Evolutionary conservation across 1,140 invertebrate genomes (phyloP).

Genomic region (Drosophila orena): DNA sequence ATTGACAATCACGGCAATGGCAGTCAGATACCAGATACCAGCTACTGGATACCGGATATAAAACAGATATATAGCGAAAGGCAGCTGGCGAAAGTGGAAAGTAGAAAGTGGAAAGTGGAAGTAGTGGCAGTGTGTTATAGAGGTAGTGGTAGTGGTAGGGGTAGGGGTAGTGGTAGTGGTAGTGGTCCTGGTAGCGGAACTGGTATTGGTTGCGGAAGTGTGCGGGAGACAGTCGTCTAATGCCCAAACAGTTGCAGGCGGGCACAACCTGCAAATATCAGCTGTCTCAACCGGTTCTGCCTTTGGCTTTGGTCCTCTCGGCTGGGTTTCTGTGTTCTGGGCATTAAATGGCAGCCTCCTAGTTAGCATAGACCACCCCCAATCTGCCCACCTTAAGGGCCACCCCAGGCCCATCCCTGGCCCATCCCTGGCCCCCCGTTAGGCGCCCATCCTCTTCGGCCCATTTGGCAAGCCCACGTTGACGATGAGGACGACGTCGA

Average conservation of each 20-base stretch:
- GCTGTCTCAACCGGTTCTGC: slow-evolving; percentile 32
- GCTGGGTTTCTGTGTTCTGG: neutral
- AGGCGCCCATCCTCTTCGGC: slow-evolving; percentile 15
- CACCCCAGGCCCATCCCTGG: neutral
- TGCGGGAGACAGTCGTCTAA: slow-evolving; percentile 10
- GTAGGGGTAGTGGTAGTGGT: too few species aligned
- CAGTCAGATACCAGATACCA: slow-evolving; percentile 14
- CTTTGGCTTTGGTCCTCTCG: neutral
- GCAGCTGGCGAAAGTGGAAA: neutral
- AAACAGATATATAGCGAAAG: neutral
- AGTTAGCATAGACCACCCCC: slow-evolving; percentile 9
- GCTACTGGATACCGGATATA: neutral
- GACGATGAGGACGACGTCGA: slow-evolving; percentile 44
- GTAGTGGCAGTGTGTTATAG: neutral
- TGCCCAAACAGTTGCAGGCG: slow-evolving; percentile 22
- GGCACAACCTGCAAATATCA: slow-evolving; percentile 32
- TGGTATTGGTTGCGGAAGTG: neutral
- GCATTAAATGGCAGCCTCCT: slow-evolving; percentile 43
- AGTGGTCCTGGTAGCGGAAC: too few species aligned
- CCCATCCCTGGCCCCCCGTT: neutral
- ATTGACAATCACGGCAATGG: slow-evolving; percentile 40
- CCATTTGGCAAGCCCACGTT: slow-evolving; percentile 43
- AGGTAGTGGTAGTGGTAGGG: too few species aligned
- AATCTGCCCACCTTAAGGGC: neutral
- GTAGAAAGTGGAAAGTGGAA: neutral